These are phyloP conservation scores for Drosophila repleta DNA, from an alignment of 1,140 invertebrate genomes.

Conservation along the genomic window DNA sequence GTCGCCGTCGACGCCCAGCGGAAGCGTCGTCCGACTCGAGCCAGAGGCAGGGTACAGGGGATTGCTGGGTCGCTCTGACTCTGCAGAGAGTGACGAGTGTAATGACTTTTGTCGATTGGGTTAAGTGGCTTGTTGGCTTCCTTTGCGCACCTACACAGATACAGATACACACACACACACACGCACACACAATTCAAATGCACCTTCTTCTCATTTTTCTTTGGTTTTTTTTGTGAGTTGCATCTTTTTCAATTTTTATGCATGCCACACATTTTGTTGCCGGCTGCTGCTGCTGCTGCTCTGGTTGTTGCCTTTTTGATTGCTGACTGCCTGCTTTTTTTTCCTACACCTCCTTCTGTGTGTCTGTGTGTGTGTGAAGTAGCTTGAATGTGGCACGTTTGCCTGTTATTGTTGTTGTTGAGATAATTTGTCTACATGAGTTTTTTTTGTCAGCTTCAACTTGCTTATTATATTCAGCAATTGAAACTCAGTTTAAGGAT, in stretches of 20 bases:
- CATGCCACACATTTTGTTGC: slow-evolving; percentile 66
- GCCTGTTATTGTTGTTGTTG: slow-evolving; percentile 13
- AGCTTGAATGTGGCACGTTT: slow-evolving; percentile 80
- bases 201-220: slow-evolving; percentile 31
- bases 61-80: slow-evolving; percentile 4
- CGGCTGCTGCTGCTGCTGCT: slow-evolving; percentile 23
- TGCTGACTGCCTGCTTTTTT: slow-evolving; percentile 36
- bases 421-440: slow-evolving; percentile 71
- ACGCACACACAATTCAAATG: slow-evolving; percentile 52
- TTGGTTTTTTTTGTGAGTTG: slow-evolving; percentile 52
- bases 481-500: slow-evolving; percentile 41
- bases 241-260: slow-evolving; percentile 78
- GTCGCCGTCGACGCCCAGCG: slow-evolving; percentile 53
- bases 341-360: slow-evolving; percentile 34
- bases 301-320: slow-evolving; percentile 30
- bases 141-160: slow-evolving; percentile 57
- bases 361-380: slow-evolving; percentile 50
- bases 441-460: slow-evolving; percentile 51
- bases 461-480: slow-evolving; percentile 57
- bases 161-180: slow-evolving; percentile 29
- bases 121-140: slow-evolving; percentile 82
- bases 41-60: slow-evolving; percentile 7
- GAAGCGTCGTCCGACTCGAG: slow-evolving; percentile 59
- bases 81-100: slow-evolving; percentile 74
- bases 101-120: slow-evolving; percentile 82